Base-by-base conservation (phyloP, 2,888 invertebrate genomes). In the Nymphalis polychloros region DNA sequence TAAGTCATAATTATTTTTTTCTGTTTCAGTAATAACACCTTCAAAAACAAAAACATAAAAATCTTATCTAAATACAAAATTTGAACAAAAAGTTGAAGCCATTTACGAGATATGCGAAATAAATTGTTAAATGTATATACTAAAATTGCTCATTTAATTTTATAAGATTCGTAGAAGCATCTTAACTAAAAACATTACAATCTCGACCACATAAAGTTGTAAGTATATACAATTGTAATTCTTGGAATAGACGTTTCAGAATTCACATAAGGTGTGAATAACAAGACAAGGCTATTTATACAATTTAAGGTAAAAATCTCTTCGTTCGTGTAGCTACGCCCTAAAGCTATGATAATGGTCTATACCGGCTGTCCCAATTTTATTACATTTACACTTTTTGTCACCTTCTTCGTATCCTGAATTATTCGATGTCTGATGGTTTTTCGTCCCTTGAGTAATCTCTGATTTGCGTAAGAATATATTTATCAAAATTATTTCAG, bases 361-460 rank as follows among this genome's bases (percentile, higher is more conserved):
- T 48, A 46, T 49, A 69, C 57, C 59, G 61, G 60, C 19, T 57
- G 48, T 64, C 20, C 62, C 41, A 57, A 68, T 70, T 68, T 63
- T 64, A 68, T 70, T 59, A 64, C 50, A 59, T 68, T 70, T 70
- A 50, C 64, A 70, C 70, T 53, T 61, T 65, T 64, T 67, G 61
- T 63, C 47, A 59, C 59, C 62, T 60, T 49, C 62, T 60, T 49
- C 16, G 47, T 63, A 66, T 60, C 65, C 49, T 64, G 60, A 68
- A 66, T 68, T 68, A 68, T 71, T 49, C 53, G 41, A 50, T 64
- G 62, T 48, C 68, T 70, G 48, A 31, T 63, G 63, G 68, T 70
- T 63, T 65, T 65, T 59, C 59, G 57, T 49, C 53, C 59, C 48
- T 48, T 59, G 62, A 68, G 55, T 71, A 66, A 71, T 69, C 66